Conservation (phyloP, 2,113 vertebrate species). For the Eudyptes chrysolophus region DNA sequence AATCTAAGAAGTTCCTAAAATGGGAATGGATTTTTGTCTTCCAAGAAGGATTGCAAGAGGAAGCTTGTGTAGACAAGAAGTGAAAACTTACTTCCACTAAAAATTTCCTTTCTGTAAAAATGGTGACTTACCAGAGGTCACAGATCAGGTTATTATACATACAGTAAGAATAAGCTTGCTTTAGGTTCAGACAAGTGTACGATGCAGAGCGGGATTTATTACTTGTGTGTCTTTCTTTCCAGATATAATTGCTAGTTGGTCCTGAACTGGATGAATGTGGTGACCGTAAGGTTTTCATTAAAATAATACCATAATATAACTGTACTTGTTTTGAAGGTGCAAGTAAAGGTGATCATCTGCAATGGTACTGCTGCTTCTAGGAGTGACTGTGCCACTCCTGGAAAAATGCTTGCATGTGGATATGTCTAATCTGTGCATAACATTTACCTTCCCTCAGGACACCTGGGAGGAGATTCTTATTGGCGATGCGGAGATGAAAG, state of each 20-base stretch:
- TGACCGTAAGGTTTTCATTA: not conserved
- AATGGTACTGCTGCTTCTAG: not conserved
- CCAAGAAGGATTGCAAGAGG: not conserved
- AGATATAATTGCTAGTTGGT: not conserved
- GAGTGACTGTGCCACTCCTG: not conserved
- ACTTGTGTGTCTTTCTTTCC: not conserved
- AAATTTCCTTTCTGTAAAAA: not conserved
- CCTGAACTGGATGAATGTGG: not conserved
- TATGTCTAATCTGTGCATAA: not conserved
- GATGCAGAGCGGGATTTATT: not conserved
- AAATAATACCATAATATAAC: not conserved
- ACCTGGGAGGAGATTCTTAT: slow-evolving; percentile 89
- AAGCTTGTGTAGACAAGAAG: not conserved
- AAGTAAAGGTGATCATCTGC: not conserved
- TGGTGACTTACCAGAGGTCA: not conserved
- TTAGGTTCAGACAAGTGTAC: not conserved
- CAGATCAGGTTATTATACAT: not conserved
- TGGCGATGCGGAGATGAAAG: slow-evolving; percentile 82
- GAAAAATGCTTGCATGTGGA: not conserved
- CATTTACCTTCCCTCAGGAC: slow-evolving; percentile 76
- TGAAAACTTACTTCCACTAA: not conserved
- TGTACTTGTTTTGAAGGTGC: not conserved
- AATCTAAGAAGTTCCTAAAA: not conserved
- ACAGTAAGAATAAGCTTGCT: not conserved
- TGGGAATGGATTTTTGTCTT: not conserved